Percentiles rank a stretch among this genome's conserved stretches.
These are phyloP conservation scores for Poecilia latipinna DNA, from an alignment of 2,113 vertebrate genomes.

Conservation along the genomic window DNA sequence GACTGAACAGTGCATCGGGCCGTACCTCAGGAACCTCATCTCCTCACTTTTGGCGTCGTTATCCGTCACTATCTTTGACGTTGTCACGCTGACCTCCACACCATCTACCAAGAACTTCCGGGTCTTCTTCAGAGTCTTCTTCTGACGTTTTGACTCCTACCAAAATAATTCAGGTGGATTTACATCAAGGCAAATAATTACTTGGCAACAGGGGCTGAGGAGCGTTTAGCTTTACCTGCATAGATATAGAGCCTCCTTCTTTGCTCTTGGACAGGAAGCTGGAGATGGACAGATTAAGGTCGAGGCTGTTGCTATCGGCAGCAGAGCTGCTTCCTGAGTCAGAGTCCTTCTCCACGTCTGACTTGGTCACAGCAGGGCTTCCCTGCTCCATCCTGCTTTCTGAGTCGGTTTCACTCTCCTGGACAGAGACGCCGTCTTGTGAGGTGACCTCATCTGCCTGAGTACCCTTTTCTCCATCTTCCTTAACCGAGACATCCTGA, in stretches of 20 bases:
- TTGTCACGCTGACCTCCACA: slow-evolving; percentile 98
- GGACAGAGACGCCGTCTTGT: slow-evolving; percentile 53
- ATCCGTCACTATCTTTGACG: slow-evolving; percentile 97
- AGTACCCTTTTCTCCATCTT: slow-evolving; percentile 54
- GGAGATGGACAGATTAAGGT: slow-evolving; percentile 97
- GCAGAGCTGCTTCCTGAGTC: slow-evolving; percentile 95
- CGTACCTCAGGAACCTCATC: slow-evolving; percentile 92
- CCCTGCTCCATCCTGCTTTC: slow-evolving; percentile 66
- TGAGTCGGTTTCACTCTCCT: slow-evolving; percentile 65
- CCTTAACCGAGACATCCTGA: slow-evolving; percentile 44
- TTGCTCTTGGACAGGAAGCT: slow-evolving; percentile 96
- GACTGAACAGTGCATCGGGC: slow-evolving; percentile 7
- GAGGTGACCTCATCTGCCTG: slow-evolving; percentile 43
- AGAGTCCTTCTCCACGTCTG: slow-evolving; percentile 87
- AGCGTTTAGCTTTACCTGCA: slow-evolving; percentile 83
- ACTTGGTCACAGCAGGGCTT: slow-evolving; percentile 71
- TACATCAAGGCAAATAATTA: background rate
- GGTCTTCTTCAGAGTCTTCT: slow-evolving; percentile 98
- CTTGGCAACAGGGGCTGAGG: background rate
- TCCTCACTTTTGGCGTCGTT: slow-evolving; percentile 96
- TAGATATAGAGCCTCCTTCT: slow-evolving; percentile 91
- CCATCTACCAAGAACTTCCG: slow-evolving; percentile 98
- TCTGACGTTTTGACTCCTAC: slow-evolving; percentile 92
- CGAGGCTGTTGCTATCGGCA: slow-evolving; percentile 92
- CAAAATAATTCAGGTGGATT: slow-evolving; percentile 4